These are phyloP conservation scores for Halotydeus destructor DNA, from an alignment of 1,140 invertebrate species.

Conservation along the genomic window DNA sequence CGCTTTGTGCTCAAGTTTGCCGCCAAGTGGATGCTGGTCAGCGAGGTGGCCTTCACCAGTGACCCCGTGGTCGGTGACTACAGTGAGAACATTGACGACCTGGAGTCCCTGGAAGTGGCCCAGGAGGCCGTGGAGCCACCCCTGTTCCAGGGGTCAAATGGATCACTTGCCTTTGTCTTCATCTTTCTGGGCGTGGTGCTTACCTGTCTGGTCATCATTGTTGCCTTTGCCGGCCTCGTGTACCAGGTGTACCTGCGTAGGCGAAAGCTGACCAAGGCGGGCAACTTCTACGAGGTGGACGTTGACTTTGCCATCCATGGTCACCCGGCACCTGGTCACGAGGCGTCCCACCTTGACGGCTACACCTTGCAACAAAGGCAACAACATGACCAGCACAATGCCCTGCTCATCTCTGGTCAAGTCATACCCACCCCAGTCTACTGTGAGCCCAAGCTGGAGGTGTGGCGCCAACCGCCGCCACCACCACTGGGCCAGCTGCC, in stretches of 20 bases:
- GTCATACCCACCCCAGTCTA: slow-evolving; percentile 7
- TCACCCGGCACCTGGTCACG: not conserved
- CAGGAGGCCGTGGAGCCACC: not conserved
- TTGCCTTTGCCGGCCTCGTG: not conserved
- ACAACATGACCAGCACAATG: not conserved
- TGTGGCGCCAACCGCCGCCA: not conserved
- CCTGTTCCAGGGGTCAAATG: too few relatives aligned
- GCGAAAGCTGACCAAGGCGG: slow-evolving; percentile 3
- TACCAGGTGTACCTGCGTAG: not conserved
- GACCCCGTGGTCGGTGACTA: not conserved
- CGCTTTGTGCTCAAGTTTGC: slow-evolving; percentile 58
- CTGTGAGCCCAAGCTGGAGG: slow-evolving; percentile 10
- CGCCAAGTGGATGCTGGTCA: slow-evolving; percentile 67
- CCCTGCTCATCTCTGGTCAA: not conserved
- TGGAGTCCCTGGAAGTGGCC: not conserved
- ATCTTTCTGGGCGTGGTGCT: slow-evolving; percentile 1
- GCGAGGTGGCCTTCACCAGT: slow-evolving; percentile 40
- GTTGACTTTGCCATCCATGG: too few relatives aligned
- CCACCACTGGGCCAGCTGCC: not conserved
- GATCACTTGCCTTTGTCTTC: not conserved
- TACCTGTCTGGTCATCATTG: not conserved
- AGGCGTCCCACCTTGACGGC: not conserved
- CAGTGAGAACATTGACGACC: not conserved
- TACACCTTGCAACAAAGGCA: too few relatives aligned
- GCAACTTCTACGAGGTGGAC: not conserved